Percentiles rank a stretch among this genome's conserved stretches.
These are phyloP conservation scores for Leptarthrus brevirostris DNA, from an alignment of 2,888 invertebrate genomes.

Conservation along the genomic window DNA sequence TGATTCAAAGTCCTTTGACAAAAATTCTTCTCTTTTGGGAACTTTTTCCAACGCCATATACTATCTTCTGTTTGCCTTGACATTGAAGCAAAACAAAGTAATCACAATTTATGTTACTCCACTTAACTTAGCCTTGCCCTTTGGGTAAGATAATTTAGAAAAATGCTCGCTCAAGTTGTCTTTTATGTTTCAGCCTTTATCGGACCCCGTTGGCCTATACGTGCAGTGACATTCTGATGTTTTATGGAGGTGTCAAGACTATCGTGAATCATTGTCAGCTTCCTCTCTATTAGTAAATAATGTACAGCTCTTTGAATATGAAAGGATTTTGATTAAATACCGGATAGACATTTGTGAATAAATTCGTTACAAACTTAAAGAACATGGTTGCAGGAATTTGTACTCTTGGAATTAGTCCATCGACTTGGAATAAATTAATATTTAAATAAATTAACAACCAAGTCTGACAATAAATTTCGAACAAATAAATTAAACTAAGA, in stretches of 20 bases:
- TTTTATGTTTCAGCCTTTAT: neutral
- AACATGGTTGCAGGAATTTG: too few species aligned
- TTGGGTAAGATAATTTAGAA: slow-evolving; percentile 41
- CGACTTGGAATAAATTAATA: too few species aligned
- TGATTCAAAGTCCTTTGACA: neutral
- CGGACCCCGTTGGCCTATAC: slow-evolving; percentile 25
- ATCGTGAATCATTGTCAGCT: slow-evolving; percentile 24
- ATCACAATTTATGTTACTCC: slow-evolving; percentile 43
- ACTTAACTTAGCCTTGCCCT: slow-evolving; percentile 40
- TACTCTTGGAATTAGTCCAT: too few species aligned
- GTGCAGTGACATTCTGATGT: neutral
- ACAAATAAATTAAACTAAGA: too few species aligned
- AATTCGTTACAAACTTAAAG: too few species aligned
- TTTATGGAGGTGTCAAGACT: slow-evolving; percentile 9
- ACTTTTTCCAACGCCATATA: neutral
- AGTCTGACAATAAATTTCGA: too few species aligned
- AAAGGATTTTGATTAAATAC: slow-evolving; percentile 15
- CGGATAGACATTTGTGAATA: too few species aligned
- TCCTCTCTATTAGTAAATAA: slow-evolving; percentile 19
- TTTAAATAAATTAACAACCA: too few species aligned
- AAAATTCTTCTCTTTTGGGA: neutral
- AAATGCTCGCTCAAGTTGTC: slow-evolving; percentile 10
- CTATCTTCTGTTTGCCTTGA: neutral
- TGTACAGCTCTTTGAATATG: neutral
- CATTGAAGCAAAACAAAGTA: slow-evolving; percentile 38